phyloP scores from a whole-genome alignment of 2,797 vertebrate genomes.

The Trachurus trachurus region DNA sequence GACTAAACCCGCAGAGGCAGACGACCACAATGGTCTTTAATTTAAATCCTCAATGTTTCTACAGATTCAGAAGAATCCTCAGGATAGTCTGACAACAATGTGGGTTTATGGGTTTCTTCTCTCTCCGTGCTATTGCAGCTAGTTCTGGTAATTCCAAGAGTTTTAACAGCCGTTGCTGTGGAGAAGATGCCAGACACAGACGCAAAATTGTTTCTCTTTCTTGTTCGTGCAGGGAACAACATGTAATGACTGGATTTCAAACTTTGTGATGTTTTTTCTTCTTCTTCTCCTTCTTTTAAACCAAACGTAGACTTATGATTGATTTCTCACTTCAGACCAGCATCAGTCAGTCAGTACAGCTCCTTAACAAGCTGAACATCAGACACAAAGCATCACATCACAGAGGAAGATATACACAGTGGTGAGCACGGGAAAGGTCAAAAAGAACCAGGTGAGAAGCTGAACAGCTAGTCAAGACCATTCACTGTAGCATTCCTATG shows the following conservation, averaged over 20 bases:
- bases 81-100: constrained; percentile 13
- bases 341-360: not conserved
- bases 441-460: too few species aligned
- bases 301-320: not conserved
- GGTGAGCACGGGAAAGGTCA: too few species aligned
- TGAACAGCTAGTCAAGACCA: too few species aligned
- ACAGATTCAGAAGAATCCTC: constrained; percentile 2
- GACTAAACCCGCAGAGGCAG: too few species aligned
- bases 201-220: not conserved
- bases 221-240: not conserved
- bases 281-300: not conserved
- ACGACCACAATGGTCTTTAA: not conserved
- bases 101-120: constrained; percentile 1
- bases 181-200: not conserved
- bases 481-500: too few species aligned
- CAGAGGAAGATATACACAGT: too few species aligned
- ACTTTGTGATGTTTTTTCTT: not conserved
- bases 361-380: not conserved
- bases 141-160: not conserved
- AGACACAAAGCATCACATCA: too few species aligned
- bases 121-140: not conserved
- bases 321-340: not conserved
- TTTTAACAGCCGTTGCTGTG: not conserved
- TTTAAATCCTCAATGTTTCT: constrained; percentile 5
- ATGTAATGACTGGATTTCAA: not conserved